Percentiles rank a stretch among this genome's conserved stretches.
These are phyloP conservation scores for Endotricha flammealis DNA, from an alignment of 2,888 invertebrate species.

Conservation along the genomic window DNA sequence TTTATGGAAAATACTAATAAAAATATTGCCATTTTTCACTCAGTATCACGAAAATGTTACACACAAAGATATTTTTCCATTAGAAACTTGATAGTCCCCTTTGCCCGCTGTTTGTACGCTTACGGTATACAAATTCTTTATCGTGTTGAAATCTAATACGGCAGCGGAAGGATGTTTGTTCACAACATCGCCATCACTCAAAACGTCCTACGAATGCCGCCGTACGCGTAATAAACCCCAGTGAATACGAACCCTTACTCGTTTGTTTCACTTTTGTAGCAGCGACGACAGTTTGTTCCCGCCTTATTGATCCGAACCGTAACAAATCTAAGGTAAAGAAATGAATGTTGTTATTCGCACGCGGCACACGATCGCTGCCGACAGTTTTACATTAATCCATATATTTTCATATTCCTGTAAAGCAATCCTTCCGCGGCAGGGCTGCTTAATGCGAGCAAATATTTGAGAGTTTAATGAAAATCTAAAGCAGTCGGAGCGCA, in stretches of 20 bases:
- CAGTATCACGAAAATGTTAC: background rate
- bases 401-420: constrained; percentile 58
- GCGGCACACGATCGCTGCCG: constrained; percentile 39
- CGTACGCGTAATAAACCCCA: constrained; percentile 2
- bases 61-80: background rate
- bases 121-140: background rate
- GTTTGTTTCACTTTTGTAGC: constrained; percentile 46
- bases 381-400: constrained; percentile 48
- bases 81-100: background rate
- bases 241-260: constrained; percentile 25
- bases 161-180: background rate
- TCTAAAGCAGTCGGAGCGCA: constrained; percentile 53
- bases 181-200: constrained; percentile 1
- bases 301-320: constrained; percentile 46
- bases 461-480: constrained; percentile 71
- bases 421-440: constrained; percentile 45
- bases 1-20: no score
- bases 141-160: background rate
- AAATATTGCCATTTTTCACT: no score
- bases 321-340: constrained; percentile 48
- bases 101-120: background rate
- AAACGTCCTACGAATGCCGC: background rate
- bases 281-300: constrained; percentile 44
- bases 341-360: constrained; percentile 46
- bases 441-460: constrained; percentile 57